These are phyloP conservation scores for Atherix ibis DNA, from an alignment of 2,888 invertebrate species.

Conservation along the genomic window DNA sequence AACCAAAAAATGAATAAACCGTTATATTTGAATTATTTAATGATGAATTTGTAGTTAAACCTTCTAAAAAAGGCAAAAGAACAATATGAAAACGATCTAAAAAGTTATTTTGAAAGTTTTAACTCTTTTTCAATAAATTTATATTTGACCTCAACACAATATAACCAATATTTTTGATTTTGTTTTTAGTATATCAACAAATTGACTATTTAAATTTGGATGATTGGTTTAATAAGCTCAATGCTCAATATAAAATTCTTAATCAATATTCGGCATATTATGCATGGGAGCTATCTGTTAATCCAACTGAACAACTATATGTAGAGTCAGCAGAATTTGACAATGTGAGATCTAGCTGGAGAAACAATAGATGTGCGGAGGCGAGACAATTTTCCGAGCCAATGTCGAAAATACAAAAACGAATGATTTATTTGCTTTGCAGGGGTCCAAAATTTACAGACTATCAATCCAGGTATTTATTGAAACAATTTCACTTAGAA, in stretches of 20 bases:
- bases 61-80: too few species aligned
- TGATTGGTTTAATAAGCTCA: conserved; percentile 16
- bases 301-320: conserved; percentile 10
- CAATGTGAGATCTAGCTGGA: conserved; percentile 24
- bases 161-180: too few species aligned
- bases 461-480: conserved; percentile 37
- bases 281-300: conserved; percentile 16
- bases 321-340: conserved; percentile 15
- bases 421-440: conserved; percentile 45
- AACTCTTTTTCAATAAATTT: too few species aligned
- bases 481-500: not conserved
- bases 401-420: conserved; percentile 19
- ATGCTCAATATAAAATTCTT: conserved; percentile 12
- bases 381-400: conserved; percentile 10
- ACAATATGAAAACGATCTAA: too few species aligned
- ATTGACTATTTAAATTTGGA: too few species aligned
- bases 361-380: conserved; percentile 23
- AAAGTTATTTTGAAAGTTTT: too few species aligned
- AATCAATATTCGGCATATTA: conserved; percentile 14
- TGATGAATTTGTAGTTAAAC: too few species aligned
- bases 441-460: conserved; percentile 43
- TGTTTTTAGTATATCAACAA: too few species aligned
- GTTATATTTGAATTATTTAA: too few species aligned
- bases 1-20: too few species aligned
- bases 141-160: too few species aligned